phyloP scores from a whole-genome alignment of 2,797 vertebrate genomes.

The Sphenopsis melanotis region DNA sequence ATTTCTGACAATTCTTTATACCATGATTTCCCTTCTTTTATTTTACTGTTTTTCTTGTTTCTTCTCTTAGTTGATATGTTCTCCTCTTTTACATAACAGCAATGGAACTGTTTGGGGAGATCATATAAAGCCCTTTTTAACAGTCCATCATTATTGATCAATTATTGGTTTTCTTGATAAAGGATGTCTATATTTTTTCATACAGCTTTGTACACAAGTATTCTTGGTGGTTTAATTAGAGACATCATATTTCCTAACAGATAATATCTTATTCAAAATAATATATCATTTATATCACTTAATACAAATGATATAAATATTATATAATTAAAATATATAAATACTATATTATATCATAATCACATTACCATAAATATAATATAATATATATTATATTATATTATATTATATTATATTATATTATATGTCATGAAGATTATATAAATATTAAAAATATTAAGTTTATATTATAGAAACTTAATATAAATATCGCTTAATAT shows the following conservation, averaged over 20 bases:
- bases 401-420: too few species aligned
- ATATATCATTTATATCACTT: too few species aligned
- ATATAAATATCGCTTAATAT: too few species aligned
- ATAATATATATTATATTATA: too few species aligned
- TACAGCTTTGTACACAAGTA: background rate
- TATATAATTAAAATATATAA: too few species aligned
- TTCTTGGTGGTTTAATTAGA: background rate
- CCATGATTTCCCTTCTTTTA: background rate
- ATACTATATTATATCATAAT: too few species aligned
- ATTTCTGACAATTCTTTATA: background rate
- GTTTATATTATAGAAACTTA: too few species aligned
- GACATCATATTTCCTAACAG: background rate
- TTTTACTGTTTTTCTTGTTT: background rate
- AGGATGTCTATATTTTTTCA: background rate
- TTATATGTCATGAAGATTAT: too few species aligned
- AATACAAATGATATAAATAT: too few species aligned
- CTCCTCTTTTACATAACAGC: background rate
- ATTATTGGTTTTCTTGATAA: background rate
- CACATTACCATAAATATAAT: too few species aligned
- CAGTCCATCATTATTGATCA: background rate
- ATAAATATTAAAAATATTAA: too few species aligned
- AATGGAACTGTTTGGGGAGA: background rate
- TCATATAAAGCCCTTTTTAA: background rate
- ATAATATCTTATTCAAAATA: background rate
- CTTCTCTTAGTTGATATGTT: background rate